Percentiles rank a stretch among this genome's conserved stretches.
These are phyloP conservation scores for Heliconius sara DNA, from an alignment of 2,888 invertebrate genomes.

Conservation along the genomic window DNA sequence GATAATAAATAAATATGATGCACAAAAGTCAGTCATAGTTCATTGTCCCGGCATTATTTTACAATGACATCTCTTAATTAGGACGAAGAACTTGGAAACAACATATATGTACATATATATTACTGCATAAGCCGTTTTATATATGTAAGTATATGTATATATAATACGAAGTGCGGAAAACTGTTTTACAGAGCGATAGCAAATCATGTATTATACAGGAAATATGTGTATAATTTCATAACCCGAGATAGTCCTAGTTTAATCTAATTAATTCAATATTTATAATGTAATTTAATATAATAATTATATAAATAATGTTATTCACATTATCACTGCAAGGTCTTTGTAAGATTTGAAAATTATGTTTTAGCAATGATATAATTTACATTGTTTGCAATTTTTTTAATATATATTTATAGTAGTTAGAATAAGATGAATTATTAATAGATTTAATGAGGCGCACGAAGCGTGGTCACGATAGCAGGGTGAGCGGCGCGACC, in stretches of 20 bases:
- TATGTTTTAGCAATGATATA: background rate
- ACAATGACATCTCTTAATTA: slow-evolving; percentile 26
- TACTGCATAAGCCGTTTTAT: background rate
- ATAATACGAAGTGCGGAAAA: slow-evolving; percentile 58
- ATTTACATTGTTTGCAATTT: background rate
- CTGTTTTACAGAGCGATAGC: slow-evolving; percentile 73
- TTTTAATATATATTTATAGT: slow-evolving; percentile 19
- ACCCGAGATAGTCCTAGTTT: slow-evolving; percentile 22
- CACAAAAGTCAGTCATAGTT: slow-evolving; percentile 47
- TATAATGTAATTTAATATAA: slow-evolving; percentile 24
- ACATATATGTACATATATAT: background rate
- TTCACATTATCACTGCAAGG: background rate
- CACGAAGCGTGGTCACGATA: slow-evolving; percentile 66
- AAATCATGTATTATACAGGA: slow-evolving; percentile 47
- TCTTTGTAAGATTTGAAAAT: background rate
- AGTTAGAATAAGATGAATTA: slow-evolving; percentile 76
- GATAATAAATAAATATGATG: slow-evolving; percentile 27
- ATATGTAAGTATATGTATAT: background rate
- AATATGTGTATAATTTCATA: slow-evolving; percentile 29
- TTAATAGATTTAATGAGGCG: slow-evolving; percentile 79
- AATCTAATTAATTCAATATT: slow-evolving; percentile 35
- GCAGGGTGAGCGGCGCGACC: slow-evolving; percentile 81
- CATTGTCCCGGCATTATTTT: slow-evolving; percentile 45
- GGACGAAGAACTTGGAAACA: slow-evolving; percentile 19
- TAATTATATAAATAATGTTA: slow-evolving; percentile 22